Evolutionary conservation across 2,888 invertebrate species (phyloP), one percentile per base, ranked within the genome.

Genomic region (Notodromas monacha): DNA sequence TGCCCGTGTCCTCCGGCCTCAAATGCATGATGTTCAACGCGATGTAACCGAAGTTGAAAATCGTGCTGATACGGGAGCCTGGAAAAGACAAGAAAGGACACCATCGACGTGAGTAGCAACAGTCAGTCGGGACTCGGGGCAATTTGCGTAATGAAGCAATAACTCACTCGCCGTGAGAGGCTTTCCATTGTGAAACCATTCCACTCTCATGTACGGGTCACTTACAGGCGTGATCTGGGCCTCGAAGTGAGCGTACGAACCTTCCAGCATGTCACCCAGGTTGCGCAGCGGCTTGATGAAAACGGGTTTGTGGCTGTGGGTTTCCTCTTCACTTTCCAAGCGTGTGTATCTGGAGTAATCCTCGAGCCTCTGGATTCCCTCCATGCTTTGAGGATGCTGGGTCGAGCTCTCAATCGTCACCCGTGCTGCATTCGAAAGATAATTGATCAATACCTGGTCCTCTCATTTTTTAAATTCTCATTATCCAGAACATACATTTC

Each of bases 41-140:
- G 58, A 86, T 84, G 63, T 84, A 84, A 51, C 86, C 86, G 64
- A 89, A 86, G 65, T 86, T 89, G 64, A 79, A 79, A 61, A 79
- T 76, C 50, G 81, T 77, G 50, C 76, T 76, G 56, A 81, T 84
- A 56, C 86, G 67, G 50, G 84, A 81, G 56, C 55, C 55, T 54
- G 35, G 14, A 36, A 32, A 26, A n/a, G n/a, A n/a, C n/a, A n/a
- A n/a, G n/a, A n/a, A n/a, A n/a, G n/a, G n/a, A n/a, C n/a, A n/a
- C n/a, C n/a, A n/a, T n/a, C n/a, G n/a, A n/a, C n/a, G n/a, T n/a
- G n/a, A n/a, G n/a, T n/a, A n/a, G n/a, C n/a, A n/a, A n/a, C n/a
- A n/a, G n/a, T n/a, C n/a, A n/a, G n/a, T n/a, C n/a, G n/a, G n/a
- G n/a, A n/a, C n/a, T n/a, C n/a, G n/a, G n/a, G n/a, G n/a, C n/a